Evolutionary conservation across 1,140 invertebrate genomes (phyloP), one percentile per base, ranked within the genome.

Genomic region (Neodiprion lecontei): DNA sequence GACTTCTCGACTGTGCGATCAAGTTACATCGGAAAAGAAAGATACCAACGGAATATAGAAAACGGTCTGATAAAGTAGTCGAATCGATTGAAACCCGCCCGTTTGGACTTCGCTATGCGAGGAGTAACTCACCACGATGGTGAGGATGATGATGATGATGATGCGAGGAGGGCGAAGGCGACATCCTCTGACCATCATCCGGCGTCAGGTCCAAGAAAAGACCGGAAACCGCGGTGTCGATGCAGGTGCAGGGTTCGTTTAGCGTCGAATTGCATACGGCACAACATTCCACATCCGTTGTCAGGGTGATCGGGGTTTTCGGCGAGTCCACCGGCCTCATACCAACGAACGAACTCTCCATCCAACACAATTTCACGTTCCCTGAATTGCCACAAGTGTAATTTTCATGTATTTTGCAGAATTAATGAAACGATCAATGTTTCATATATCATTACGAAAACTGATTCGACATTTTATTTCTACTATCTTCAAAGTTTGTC

Each of bases 331-430:
- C 87, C 9, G 95, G 95, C 80, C 94, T 92, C 78, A 93, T 94
- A 76, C 96, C 93, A 76, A 97, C 95, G 88, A 97, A 97, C 75
- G 95, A 96, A 87, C 95, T 96, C 86, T 97, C 96, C 84, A 97
- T 90, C 96, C 96, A 97, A 84, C 95, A 96, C 78, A 91, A 83
- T 77, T 89, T 89, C 74, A 87, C 86, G 78, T 90, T 89, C 78
- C 89, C 89, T 82, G 84, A 80, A 48, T 48, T 40, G 9, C n/a
- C 48, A 48, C n/a, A 47, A 70, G 9, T 70, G 21, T 70, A 7
- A 70, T 70, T 70, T 49, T 70, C 40, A 23, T 40, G 28, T 40
- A 40, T 40, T 40, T 40, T 40, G 5, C 28, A 40, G 28, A 40
- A 5, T 40, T 40, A 40, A 40, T 5, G 28, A 40, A 40, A 40